Base-by-base conservation (phyloP, 2,113 vertebrate species). In the Harpagus bidentatus region DNA sequence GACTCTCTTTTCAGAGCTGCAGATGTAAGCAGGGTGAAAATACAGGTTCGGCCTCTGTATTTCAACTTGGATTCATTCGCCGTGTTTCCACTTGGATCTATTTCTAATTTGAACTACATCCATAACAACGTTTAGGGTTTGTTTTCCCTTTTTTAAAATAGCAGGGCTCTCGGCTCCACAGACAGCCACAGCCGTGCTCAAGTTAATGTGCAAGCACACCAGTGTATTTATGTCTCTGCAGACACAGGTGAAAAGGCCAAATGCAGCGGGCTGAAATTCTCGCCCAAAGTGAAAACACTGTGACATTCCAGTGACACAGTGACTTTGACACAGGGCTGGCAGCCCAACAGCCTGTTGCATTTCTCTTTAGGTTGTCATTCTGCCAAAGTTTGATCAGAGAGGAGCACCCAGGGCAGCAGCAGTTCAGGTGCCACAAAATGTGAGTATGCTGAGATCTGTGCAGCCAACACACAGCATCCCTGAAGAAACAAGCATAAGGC, bases 61-160 rank as follows among this genome's bases (percentile, higher is more conserved):
- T 96, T 93, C 63, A 42, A 40, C 63, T 92, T 92, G 79, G 70
- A 94, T 83, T 83, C 23, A 52, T 83, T 90, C 43, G n/a, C n/a
- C 0, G 0, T 59, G 34, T 83, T 95, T 93, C 82, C 76, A 81
- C 72, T 88, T 86, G 71, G 63, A 77, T 88, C n/a, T 94, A 86
- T 77, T 95, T 90, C 71, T 94, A 77, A 80, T 93, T 95, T 96
- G 95, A 94, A 93, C 87, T 90, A 47, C 59, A 52, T 36, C 52
- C 79, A 94, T 56, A 90, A 88, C 28, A 81, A 70, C 4, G 8
- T 36, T 86, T 58, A 52, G 55, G 55, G 16, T 67, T 93, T 81
- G 38, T 58, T 96, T 92, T 90, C 29, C 11, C 17, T 50, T 73
- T 90, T 94, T 61, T 82, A 19, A 91, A 91, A 90, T 42, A 85